Evolutionary conservation across 2,888 invertebrate genomes (phyloP), one percentile per base, ranked within the genome.

Genomic region (Drosophila imparisetae): DNA sequence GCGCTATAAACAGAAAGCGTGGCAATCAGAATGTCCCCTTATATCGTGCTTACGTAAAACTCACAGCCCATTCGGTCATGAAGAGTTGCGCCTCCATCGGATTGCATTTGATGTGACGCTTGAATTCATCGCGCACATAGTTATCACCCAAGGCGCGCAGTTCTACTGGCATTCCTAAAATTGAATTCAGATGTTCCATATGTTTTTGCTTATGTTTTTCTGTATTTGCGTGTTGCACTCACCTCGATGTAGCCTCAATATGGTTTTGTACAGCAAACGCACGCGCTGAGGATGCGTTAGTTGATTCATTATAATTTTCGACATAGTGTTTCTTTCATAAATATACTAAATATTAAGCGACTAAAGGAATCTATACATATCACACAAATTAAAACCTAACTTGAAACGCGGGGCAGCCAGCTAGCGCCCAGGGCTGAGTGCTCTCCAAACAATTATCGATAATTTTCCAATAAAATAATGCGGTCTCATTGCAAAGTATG

Each of bases 41-140:
- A 7, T 10, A 2, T 10, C 15, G 38, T 55, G 53, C 75, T 80
- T 81, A 82, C 74, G 80, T 79, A 84, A 89, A 84, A 68, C 86
- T 81, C 81, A 97, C 98, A 57, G 96, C 96, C 98, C 98, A 98
- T 93, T 98, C 98, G 32, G 94, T 95, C 92, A 98, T 94, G 91
- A 98, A 98, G 61, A 96, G 94, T 18, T 94, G 93, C 0, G 97
- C 95, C 92, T 97, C 97, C 50, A 94, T 93, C 1, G 94, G 93
- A 61, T 94, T 95, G 82, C 96, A 96, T 13, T 94, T 94, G 90
- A 96, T 96, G 92, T 98, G 98, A 53, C 97, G 93, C 89, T 95
- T 95, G 92, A 98, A 98, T 93, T 98, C 98, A 78, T 96, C 97
- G 74, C 95, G 95, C 0, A 96, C 96, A 90, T 97, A 98, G 85